Evolutionary conservation across 2,888 invertebrate species (phyloP), one percentile per base, ranked within the genome.

Genomic region (Aplocera efformata): DNA sequence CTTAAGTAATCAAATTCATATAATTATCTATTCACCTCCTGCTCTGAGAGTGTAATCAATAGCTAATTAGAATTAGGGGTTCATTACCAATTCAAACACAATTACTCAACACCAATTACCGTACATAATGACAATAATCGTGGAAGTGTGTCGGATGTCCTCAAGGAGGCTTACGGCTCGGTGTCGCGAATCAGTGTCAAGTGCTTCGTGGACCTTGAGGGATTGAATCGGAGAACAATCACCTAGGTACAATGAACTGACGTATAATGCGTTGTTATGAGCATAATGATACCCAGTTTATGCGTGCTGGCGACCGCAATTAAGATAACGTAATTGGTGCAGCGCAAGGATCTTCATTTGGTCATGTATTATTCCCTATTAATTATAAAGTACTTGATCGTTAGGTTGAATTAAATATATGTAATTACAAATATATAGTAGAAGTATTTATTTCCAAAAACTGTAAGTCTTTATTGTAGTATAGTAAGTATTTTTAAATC

Each of bases 121-220:
- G 10, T 47, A 63, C 51, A 58, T 42, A 53, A 63, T 60, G 58
- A 58, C 50, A 53, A 62, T 62, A 56, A 58, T 62, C 50, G 47
- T 53, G 55, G 57, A 67, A 66, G 64, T 64, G 60, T 67, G 71
- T 72, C 77, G 79, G 80, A 82, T 74, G 78, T 78, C 74, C 71
- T 74, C 78, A 79, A 79, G 76, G 72, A 60, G 56, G 54, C 56
- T 50, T 61, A 63, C 53, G 60, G 60, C 13, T 2, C 13, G 13
- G 13, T 17, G 13, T 56, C 68, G 72, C 68, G 67, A 51, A 79
- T 79, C 74, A 76, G 78, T 72, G 79, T 79, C 79, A 78, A 77
- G 72, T 61, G 55, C 52, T 54, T 41, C 47, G 49, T 45, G 42
- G 56, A 62, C 72, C 71, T 73, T 72, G 22, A 38, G 29, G 20